Conservation (phyloP, 2,113 vertebrate species). For the Zosterops lateralis region DNA sequence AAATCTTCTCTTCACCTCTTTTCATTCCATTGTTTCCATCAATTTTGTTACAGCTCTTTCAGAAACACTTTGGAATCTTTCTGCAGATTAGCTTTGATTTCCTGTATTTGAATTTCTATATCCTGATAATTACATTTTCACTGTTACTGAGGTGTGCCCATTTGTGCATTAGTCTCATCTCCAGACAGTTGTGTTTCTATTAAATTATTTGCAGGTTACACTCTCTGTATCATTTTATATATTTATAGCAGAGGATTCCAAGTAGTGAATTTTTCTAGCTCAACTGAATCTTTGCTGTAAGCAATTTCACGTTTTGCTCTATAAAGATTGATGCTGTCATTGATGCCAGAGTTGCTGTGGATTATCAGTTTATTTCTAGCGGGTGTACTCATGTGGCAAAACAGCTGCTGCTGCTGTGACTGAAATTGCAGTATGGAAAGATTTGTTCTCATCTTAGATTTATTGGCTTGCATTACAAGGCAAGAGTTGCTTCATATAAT, state of each 20-base stretch:
- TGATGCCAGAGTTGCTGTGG: neutral
- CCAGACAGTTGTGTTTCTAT: neutral
- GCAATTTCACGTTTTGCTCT: conserved; percentile 2
- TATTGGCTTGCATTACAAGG: neutral
- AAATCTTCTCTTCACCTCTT: neutral
- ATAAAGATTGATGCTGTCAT: neutral
- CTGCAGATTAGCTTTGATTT: neutral
- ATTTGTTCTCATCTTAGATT: neutral
- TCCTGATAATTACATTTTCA: neutral
- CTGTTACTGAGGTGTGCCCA: neutral
- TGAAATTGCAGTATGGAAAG: neutral
- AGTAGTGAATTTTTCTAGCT: neutral
- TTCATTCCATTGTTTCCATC: neutral
- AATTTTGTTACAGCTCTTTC: neutral
- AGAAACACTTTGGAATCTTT: neutral
- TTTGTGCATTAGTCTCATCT: neutral
- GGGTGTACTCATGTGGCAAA: neutral
- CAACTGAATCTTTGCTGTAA: neutral
- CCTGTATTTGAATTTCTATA: neutral
- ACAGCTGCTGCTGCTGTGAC: neutral
- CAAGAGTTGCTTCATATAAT: neutral
- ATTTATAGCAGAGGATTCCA: neutral
- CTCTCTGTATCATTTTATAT: neutral
- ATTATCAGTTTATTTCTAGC: conserved; percentile 8
- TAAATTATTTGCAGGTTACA: neutral